Evolutionary conservation across 2,797 vertebrate species (phyloP).

Genomic region (Okamejei kenojei): DNA sequence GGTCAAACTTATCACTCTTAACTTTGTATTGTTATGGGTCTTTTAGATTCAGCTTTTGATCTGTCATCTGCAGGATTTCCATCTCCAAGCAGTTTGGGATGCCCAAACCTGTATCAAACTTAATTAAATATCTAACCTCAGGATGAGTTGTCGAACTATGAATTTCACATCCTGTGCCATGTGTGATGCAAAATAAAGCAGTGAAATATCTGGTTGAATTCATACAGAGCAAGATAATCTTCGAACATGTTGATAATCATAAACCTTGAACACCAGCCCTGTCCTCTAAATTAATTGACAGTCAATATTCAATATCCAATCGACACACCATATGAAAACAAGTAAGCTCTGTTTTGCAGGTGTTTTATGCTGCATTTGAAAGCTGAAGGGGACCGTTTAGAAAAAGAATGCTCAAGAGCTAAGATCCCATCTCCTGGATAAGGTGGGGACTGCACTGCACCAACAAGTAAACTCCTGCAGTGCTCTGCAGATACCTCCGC

Average conservation of each 20-base stretch:
- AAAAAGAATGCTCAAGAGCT: background rate
- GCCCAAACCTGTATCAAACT: background rate
- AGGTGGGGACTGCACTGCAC: conserved; percentile 22
- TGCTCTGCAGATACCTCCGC: background rate
- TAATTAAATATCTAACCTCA: background rate
- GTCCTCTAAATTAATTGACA: too few relatives aligned
- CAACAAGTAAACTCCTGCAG: background rate
- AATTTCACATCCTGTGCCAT: background rate
- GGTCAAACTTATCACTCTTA: background rate
- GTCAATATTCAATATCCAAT: background rate
- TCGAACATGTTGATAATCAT: background rate
- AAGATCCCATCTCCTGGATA: conserved; percentile 14
- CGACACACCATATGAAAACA: background rate
- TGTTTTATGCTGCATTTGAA: background rate
- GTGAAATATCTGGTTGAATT: background rate
- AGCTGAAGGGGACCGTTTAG: background rate
- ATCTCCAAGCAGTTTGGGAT: background rate
- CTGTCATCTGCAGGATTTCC: background rate
- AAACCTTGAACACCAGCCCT: background rate
- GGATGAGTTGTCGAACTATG: background rate
- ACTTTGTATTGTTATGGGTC: background rate
- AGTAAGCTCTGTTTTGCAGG: background rate
- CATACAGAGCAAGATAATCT: background rate
- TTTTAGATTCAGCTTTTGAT: background rate
- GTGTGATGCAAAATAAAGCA: background rate